Evolutionary conservation across 2,113 vertebrate species (phyloP), one percentile per base, ranked within the genome.

Genomic region (Antechinus stuartii): DNA sequence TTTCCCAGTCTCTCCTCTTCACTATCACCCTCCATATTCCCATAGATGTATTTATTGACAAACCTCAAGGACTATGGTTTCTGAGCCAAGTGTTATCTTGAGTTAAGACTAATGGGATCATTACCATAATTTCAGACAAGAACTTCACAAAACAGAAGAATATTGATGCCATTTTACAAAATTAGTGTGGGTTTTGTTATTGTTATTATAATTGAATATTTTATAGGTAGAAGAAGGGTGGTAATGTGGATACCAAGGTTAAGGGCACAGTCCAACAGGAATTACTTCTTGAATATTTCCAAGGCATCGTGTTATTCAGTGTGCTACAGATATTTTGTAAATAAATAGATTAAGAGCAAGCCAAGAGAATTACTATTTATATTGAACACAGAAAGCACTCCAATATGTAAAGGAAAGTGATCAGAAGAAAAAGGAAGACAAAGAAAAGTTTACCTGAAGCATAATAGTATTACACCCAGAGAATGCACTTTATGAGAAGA

Each of bases 61-160:
- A 98, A 91, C 52, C 93, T 92, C 95, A 96, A 91, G 68, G 93
- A 95, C 23, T 91, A 12, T 92, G 76, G 55, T 97, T 97, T 98
- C 96, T 97, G 95, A 95, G 50, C 97, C 97, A 95, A 91, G 96
- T 95, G 94, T 92, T 97, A 46, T 54, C 95, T 96, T 96, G 57
- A 95, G 93, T 96, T 54, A 14, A 76, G 76, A 95, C 57, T 97
- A 98, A 98, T 30, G 91, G 96, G 94, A 97, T 90, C 49, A 95
- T 90, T 96, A 95, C 98, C 98, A 96, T 97, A 96, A 97, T 95
- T 95, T 68, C 14, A 94, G 27, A 92, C 26, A 95, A 91, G 19
- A 94, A 89, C 89, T 97, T 96, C 96, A 93, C 92, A 93, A 90
- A 95, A 89, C 95, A 95, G 95, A 96, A 68, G 61, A 16, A 68